Base-by-base conservation (phyloP, 2,113 vertebrate genomes). In the Columba livia region DNA sequence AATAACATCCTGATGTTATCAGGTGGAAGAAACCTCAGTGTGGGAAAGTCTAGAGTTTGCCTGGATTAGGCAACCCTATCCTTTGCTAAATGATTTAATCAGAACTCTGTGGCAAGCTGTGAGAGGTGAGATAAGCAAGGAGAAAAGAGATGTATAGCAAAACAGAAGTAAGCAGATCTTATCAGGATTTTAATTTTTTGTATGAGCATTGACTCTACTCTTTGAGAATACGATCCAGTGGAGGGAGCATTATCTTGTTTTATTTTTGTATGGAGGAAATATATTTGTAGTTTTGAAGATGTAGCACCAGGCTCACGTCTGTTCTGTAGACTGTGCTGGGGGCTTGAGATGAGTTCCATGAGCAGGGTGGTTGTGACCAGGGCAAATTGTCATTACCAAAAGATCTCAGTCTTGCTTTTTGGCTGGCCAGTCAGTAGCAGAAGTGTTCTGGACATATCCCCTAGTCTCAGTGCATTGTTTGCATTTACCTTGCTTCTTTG, bases 1-100 rank as follows among this genome's bases (percentile, higher is more conserved):
- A 94, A 83, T 85, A 88, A 93, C 51, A 51, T 82, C 85, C 92
- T 93, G 94, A 85, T 94, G 61, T 80, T 89, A 57, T 57, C 89
- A 70, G 28, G n/a, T 85, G 34, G 73, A 83, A 84, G 36, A 70
- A 86, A 82, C 64, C 47, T 87, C 75, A 42, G n/a, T 92, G 66
- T 74, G 88, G 81, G 91, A 95, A 88, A 92, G 69, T 44, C 26
- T 28, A 40, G 50, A 26, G 70, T 85, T 90, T 89, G 44, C 53
- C 58, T 84, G 67, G 79, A 42, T 93, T 91, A 94, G 61, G 89
- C 93, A 96, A 96, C 80, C 23, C 71, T 94, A 90, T 89, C 89
- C 15, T 21, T 84, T 91, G 78, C 58, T 78, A 64, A 44, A 65
- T 90, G 93, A 93, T 95, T 29, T 72, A 80, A 77, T 87, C 57